phyloP scores from a whole-genome alignment of 2,888 invertebrate genomes.

The Nemurella pictetii region DNA sequence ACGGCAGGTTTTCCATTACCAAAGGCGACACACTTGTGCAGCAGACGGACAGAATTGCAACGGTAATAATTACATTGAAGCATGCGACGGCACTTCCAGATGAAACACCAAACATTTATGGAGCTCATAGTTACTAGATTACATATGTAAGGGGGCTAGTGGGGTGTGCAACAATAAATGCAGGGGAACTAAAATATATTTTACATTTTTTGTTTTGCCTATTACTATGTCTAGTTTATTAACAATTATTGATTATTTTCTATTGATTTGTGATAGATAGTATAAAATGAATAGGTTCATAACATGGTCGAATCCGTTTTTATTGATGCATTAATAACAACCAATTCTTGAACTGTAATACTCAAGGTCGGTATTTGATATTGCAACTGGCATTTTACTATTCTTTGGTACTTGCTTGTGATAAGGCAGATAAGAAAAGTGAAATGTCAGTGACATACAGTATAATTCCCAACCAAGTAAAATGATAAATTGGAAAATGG shows the following conservation, averaged over 20 bases:
- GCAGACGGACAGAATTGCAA: neutral
- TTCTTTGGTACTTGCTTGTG: neutral
- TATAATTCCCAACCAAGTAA: neutral
- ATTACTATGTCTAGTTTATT: neutral
- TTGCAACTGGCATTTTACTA: neutral
- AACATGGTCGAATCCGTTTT: constrained; percentile 36
- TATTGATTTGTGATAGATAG: neutral
- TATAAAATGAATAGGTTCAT: neutral
- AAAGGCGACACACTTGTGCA: neutral
- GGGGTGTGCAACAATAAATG: constrained; percentile 27
- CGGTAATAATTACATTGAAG: constrained; percentile 17
- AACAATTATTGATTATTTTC: neutral
- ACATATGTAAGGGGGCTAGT: neutral
- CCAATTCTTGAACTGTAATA: neutral
- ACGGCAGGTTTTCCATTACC: neutral
- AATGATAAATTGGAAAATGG: neutral
- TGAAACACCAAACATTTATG: constrained; percentile 22
- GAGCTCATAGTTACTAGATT: constrained; percentile 1
- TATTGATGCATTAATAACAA: constrained; percentile 34
- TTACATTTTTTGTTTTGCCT: neutral
- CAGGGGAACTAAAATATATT: neutral
- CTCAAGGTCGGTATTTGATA: neutral
- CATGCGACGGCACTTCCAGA: constrained; percentile 18
- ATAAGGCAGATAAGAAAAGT: constrained; percentile 7
- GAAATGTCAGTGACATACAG: neutral